Base-by-base conservation (phyloP, 2,888 invertebrate species). In the Drosophila ezoana region DNA sequence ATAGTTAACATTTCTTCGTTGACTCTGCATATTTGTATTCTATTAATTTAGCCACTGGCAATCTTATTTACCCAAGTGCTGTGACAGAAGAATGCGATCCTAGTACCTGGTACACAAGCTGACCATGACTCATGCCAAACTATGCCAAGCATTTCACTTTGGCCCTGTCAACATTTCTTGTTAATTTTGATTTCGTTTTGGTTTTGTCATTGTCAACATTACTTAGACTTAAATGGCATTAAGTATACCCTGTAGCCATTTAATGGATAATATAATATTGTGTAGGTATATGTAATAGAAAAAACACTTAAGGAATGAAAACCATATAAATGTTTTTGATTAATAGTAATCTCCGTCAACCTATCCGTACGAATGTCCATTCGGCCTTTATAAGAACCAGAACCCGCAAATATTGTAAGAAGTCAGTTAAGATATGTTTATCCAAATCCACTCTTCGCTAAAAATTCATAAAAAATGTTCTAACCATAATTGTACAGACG, bases 1-100 rank as follows among this genome's bases (percentile, higher is more conserved):
- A 68, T 62, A 72, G 71, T 59, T 73, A 70, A 66, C 70, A 76
- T 81, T 53, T 72, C 61, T 53, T 44, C 52, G 43, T 63, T 37
- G 52, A 40, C 74, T 66, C 53, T 52, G 66, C 64, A 79, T 87
- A 87, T 84, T 83, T 83, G 79, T 81, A 62, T 81, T 75, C 75
- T 79, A 87, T 83, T 87, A 87, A 87, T 79, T 84, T 81, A 67
- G 49, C 61, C 62, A 58, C 59, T 67, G 53, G 47, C 60, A 67
- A 58, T 65, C 59, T 9, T 73, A 76, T 81, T 82, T 77, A 53
- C 61, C 51, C 43, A 64, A 35, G 38, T 28, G 45, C 37, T 45
- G 28, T 13, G 48, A 13, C 41, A n/a, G 51, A 76, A 41, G 63
- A 77, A 80, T 81, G 68, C 18, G 48, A 47, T 48, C 23, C 35